Percentiles rank a stretch among this genome's conserved stretches.
phyloP scores from a whole-genome alignment of 2,113 vertebrate genomes.

The Peromyscus maniculatus region DNA sequence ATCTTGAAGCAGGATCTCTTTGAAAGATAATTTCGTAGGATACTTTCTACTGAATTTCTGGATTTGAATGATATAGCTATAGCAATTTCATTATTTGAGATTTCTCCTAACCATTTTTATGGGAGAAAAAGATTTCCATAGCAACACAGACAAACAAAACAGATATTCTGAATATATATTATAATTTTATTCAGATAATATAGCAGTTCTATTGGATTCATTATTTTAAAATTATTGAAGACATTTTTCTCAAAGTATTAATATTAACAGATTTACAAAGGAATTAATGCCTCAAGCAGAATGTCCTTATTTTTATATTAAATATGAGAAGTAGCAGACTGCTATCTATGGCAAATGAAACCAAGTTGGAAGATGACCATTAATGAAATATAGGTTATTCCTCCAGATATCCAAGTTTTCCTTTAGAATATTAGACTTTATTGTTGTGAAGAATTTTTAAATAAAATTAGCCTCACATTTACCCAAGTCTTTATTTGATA shows the following conservation, averaged over 20 bases:
- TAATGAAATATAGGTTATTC: conserved; percentile 12
- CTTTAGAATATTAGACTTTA: not conserved
- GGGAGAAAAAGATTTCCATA: conserved; percentile 40
- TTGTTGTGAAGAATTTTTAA: not conserved
- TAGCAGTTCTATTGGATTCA: conserved; percentile 23
- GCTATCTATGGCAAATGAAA: conserved; percentile 7
- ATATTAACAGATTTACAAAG: conserved; percentile 44
- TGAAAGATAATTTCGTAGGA: conserved; percentile 20
- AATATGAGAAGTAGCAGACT: not conserved
- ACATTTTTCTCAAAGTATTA: conserved; percentile 41
- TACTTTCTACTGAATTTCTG: conserved; percentile 42
- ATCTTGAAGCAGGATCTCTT: not conserved
- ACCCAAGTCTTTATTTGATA: not conserved
- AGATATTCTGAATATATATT: conserved; percentile 42
- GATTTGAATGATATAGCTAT: not conserved
- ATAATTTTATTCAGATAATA: conserved; percentile 60
- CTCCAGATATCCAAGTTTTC: conserved; percentile 20
- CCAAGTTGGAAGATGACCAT: conserved; percentile 23
- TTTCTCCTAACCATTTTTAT: conserved; percentile 46
- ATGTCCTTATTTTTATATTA: conserved; percentile 32
- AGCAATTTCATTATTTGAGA: conserved; percentile 19
- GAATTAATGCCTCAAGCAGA: not conserved
- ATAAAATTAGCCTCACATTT: conserved; percentile 14
- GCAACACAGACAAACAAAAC: conserved; percentile 51
- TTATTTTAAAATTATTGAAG: conserved; percentile 57